Base-by-base conservation (phyloP, 2,888 invertebrate species). In the Tricholauxania praeusta region DNA sequence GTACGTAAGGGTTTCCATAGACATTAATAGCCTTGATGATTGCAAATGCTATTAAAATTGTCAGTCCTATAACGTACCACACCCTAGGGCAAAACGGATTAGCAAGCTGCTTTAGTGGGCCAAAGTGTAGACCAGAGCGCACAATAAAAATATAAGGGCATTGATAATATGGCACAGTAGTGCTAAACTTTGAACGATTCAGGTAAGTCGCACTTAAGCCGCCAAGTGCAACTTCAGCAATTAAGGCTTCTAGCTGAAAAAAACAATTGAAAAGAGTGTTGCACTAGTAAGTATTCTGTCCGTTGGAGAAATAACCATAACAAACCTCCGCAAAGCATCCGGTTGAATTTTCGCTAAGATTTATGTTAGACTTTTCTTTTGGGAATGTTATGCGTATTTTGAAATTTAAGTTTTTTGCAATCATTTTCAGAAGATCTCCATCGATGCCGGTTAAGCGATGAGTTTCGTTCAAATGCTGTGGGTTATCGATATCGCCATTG, bases 381-480 rank as follows among this genome's bases (percentile, higher is more conserved):
- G 82, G 78, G 53, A 80, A 78, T 14, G 77, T 22, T 22, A 84
- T 66, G 0, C 73, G n/a, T 1, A 85, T 78, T 1, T 78, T 79
- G 57, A 86, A 85, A 17, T 80, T 77, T n/a, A 86, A 55, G 0
- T 75, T 63, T 10, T 60, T 70, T 5, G 84, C 78, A 52, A 85
- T 64, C 10, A 75, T 1, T 47, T 79, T 80, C 4, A 86, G 73
- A 8, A 85, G 68, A 6, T 80, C 79, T 0, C 84, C 85, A 49
- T 86, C 86, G 47, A 85, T 76, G 2, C 86, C 86, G 0, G 64
- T 71, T 0, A 84, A 74, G 0, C 80, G 81, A 17, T 72, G 60
- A n/a, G 32, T 72, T 53, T 80, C 72, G 7, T 74, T 69, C 10
- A 80, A 75, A 5, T 73, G 74, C 1, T 71, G 52, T 12, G 78